A percentile compares a stretch with the other conserved stretches of the same genome.
phyloP scores from a whole-genome alignment of 2,888 invertebrate species.

The Coleophora deauratella region DNA sequence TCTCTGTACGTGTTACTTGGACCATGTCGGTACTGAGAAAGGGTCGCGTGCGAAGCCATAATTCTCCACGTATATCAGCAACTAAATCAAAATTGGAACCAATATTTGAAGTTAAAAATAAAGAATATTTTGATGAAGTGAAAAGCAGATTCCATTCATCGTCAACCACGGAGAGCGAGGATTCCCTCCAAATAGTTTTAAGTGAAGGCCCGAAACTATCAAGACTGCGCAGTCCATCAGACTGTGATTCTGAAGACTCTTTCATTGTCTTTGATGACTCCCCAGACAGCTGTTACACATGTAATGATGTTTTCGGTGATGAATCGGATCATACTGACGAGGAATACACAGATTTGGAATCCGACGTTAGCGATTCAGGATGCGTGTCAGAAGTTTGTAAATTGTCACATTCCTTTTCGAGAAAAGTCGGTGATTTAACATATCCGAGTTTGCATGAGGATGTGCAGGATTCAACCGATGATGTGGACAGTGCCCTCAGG shows the following conservation, averaged over 20 bases:
- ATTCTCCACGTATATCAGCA: slow-evolving; percentile 23
- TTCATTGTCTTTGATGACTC: slow-evolving; percentile 69
- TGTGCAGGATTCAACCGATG: slow-evolving; percentile 14
- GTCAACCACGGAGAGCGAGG: slow-evolving; percentile 48
- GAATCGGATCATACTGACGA: slow-evolving; percentile 21
- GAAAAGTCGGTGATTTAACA: slow-evolving; percentile 51
- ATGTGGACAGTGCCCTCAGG: slow-evolving; percentile 44
- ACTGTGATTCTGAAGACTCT: slow-evolving; percentile 75
- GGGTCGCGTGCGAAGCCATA: too few species aligned
- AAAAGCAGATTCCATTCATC: slow-evolving; percentile 44
- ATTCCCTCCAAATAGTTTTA: slow-evolving; percentile 65
- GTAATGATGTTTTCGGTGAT: slow-evolving; percentile 53
- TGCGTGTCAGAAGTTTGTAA: slow-evolving; percentile 27
- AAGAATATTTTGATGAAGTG: slow-evolving; percentile 51
- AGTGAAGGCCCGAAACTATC: slow-evolving; percentile 33
- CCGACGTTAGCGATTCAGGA: slow-evolving; percentile 39
- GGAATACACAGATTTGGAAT: slow-evolving; percentile 26
- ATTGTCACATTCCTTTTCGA: slow-evolving; percentile 36
- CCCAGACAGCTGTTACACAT: slow-evolving; percentile 52
- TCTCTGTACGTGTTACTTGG: too few species aligned
- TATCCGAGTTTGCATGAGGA: slow-evolving; percentile 50
- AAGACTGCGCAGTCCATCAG: slow-evolving; percentile 41
- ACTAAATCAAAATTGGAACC: slow-evolving; percentile 1
- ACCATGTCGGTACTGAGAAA: too few species aligned
- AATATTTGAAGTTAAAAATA: slow-evolving; percentile 1